A percentile compares a stretch with the other conserved stretches of the same genome.
These are phyloP conservation scores for Herpailurus yagouaroundi DNA, from an alignment of 2,113 vertebrate genomes.

Conservation along the genomic window DNA sequence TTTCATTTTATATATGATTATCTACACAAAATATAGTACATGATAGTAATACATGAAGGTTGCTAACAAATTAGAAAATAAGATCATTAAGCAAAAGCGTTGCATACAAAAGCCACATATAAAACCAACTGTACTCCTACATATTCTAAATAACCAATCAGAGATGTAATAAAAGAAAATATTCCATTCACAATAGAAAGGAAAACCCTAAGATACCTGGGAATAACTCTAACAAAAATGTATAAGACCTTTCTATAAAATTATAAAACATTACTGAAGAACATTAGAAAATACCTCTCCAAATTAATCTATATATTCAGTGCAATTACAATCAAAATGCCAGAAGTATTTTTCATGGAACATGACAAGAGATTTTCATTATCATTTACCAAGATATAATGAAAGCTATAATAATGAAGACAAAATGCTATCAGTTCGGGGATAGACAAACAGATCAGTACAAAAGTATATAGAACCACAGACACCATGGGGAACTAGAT, in stretches of 20 bases:
- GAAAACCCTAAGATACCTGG: background rate
- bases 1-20: slow-evolving; percentile 49
- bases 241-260: background rate
- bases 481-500: background rate
- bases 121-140: background rate
- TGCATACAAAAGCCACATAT: background rate
- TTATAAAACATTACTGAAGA: slow-evolving; percentile 6
- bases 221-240: background rate
- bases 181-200: background rate
- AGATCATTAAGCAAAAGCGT: background rate
- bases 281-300: background rate
- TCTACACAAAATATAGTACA: background rate
- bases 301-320: slow-evolving; percentile 32
- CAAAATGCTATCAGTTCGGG: background rate
- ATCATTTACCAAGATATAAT: slow-evolving; percentile 20
- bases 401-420: slow-evolving; percentile 38
- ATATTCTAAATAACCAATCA: background rate
- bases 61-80: background rate
- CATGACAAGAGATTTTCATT: slow-evolving; percentile 26
- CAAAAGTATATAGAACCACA: background rate
- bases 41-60: slow-evolving; percentile 2
- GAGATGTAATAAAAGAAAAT: background rate
- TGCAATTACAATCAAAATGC: slow-evolving; percentile 59
- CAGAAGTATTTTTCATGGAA: slow-evolving; percentile 27
- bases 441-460: background rate